Evolutionary conservation across 1,140 invertebrate genomes (phyloP).

Genomic region (Oryzaephilus surinamensis): DNA sequence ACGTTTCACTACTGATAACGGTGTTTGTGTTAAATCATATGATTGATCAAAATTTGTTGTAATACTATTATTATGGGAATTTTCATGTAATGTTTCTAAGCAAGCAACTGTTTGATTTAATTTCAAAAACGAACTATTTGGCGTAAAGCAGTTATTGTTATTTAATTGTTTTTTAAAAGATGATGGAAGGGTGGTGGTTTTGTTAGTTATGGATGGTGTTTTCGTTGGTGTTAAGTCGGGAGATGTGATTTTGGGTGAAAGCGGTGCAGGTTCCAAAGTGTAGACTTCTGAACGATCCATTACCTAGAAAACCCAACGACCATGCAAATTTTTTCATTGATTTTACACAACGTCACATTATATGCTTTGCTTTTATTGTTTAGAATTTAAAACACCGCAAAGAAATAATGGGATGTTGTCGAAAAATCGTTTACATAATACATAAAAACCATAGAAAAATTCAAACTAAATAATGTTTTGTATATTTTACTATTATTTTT

Average conservation of each 20-base stretch:
- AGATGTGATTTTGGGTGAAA: slow-evolving; percentile 15
- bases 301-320: slow-evolving; percentile 35
- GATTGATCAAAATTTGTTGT: slow-evolving; percentile 19
- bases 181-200: too few relatives aligned
- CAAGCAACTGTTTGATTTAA: too few relatives aligned
- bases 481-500: too few relatives aligned
- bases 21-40: slow-evolving; percentile 10
- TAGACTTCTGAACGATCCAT: slow-evolving; percentile 31
- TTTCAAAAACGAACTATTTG: slow-evolving; percentile 5
- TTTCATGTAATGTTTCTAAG: slow-evolving; percentile 27
- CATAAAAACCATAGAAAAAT: too few relatives aligned
- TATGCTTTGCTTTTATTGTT: too few relatives aligned
- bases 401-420: too few relatives aligned
- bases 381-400: too few relatives aligned
- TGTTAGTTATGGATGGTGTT: slow-evolving; percentile 10
- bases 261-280: slow-evolving; percentile 24
- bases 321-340: too few relatives aligned
- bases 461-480: too few relatives aligned
- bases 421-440: too few relatives aligned
- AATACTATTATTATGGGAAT: slow-evolving; percentile 18
- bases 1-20: slow-evolving; percentile 16
- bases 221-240: slow-evolving; percentile 9
- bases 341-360: too few relatives aligned
- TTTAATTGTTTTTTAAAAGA: too few relatives aligned
- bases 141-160: slow-evolving; percentile 4